Conservation (phyloP, 2,888 invertebrate species). For the Azorinus chamasolen region DNA sequence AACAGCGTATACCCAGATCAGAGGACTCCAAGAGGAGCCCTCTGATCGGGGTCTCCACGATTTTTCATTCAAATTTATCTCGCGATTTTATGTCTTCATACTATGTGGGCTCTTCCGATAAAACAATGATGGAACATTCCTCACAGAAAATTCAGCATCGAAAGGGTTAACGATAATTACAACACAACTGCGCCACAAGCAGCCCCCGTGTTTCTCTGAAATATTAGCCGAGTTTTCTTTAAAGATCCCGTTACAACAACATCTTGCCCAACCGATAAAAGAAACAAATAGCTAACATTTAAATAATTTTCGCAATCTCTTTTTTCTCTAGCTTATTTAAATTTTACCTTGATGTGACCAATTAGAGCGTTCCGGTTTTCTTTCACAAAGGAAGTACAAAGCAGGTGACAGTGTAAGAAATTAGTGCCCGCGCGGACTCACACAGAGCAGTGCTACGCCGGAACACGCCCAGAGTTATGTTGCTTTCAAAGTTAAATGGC, state of each 20-base stretch:
- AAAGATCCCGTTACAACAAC: slow-evolving; percentile 45
- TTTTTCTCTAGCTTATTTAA: slow-evolving; percentile 37
- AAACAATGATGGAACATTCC: too few relatives aligned
- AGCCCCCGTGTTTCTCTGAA: slow-evolving; percentile 36
- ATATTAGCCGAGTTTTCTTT: slow-evolving; percentile 54
- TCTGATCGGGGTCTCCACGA: too few relatives aligned
- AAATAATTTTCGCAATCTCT: slow-evolving; percentile 43
- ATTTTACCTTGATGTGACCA: slow-evolving; percentile 62
- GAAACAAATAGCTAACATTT: slow-evolving; percentile 53
- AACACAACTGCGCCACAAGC: slow-evolving; percentile 27
- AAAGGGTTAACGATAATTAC: too few relatives aligned
- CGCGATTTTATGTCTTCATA: too few relatives aligned
- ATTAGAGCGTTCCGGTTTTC: slow-evolving; percentile 52
- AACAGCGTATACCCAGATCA: too few relatives aligned
- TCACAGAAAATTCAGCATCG: too few relatives aligned
- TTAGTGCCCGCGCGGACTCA: slow-evolving; percentile 38
- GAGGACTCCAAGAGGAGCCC: too few relatives aligned
- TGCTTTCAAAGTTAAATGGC: slow-evolving; percentile 36
- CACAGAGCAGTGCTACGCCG: slow-evolving; percentile 50
- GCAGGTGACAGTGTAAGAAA: slow-evolving; percentile 55
- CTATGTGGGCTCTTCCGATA: too few relatives aligned
- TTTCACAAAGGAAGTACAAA: slow-evolving; percentile 54
- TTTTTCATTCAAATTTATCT: too few relatives aligned
- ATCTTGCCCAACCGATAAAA: slow-evolving; percentile 59
- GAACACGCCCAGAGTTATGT: slow-evolving; percentile 51